phyloP scores from a whole-genome alignment of 2,797 vertebrate genomes.

The Silurus lanzhouensis region DNA sequence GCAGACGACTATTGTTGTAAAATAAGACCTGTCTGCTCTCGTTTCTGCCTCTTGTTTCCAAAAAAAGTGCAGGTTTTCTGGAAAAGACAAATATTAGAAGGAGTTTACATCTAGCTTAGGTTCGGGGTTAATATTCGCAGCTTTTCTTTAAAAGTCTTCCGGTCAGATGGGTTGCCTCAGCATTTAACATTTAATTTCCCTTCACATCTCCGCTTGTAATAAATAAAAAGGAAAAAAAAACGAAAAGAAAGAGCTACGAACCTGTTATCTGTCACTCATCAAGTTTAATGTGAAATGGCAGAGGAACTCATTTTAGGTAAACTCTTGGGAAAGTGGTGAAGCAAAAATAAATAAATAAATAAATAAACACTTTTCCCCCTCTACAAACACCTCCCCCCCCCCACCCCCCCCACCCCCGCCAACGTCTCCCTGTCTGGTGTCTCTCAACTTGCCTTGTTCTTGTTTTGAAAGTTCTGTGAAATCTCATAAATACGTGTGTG shows the following conservation, averaged over 20 bases:
- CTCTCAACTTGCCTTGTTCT: conserved; percentile 47
- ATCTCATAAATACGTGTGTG: conserved; percentile 46
- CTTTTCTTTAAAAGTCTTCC: not conserved
- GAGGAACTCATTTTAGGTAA: conserved; percentile 47
- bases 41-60: conserved; percentile 57
- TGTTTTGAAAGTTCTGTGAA: conserved; percentile 44
- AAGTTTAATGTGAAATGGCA: conserved; percentile 38
- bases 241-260: conserved; percentile 36
- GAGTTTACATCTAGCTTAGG: conserved; percentile 60
- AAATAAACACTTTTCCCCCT: conserved; percentile 36
- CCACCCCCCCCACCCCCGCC: too few relatives aligned
- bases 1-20: conserved; percentile 39
- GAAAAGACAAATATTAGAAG: conserved; percentile 75
- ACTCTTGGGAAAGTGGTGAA: conserved; percentile 38
- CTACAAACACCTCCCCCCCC: conserved; percentile 30
- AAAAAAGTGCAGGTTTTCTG: conserved; percentile 71
- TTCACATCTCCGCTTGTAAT: not conserved
- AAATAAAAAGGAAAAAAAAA: not conserved
- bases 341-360: conserved; percentile 33
- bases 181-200: not conserved
- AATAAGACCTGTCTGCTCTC: conserved; percentile 43
- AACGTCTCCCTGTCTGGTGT: not conserved
- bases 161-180: not conserved
- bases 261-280: conserved; percentile 48
- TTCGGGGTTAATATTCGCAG: not conserved